Conservation (phyloP, 2,113 vertebrate species). For the Meriones unguiculatus region DNA sequence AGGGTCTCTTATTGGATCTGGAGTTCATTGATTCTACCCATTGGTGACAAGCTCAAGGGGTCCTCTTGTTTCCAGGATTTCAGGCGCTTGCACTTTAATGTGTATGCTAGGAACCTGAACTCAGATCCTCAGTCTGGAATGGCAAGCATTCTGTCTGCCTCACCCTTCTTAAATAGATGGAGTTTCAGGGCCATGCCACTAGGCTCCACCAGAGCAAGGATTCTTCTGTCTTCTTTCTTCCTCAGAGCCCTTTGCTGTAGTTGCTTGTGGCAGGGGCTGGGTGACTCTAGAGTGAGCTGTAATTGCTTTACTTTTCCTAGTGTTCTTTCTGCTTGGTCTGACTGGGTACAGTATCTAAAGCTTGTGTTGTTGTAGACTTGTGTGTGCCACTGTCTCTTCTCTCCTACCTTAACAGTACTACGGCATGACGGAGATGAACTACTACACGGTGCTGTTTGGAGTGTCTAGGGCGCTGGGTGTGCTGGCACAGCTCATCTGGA, state of each 20-base stretch:
- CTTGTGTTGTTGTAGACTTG: neutral
- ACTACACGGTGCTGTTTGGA: constrained; percentile 98
- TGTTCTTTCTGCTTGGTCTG: constrained; percentile 32
- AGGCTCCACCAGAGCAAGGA: neutral
- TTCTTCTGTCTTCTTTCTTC: accelerated
- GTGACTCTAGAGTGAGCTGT: neutral
- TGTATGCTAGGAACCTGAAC: neutral
- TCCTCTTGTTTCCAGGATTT: neutral
- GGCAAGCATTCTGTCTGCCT: neutral
- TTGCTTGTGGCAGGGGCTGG: neutral
- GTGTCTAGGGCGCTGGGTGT: constrained; percentile 96
- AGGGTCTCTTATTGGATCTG: neutral
- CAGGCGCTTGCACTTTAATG: neutral
- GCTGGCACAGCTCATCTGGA: constrained; percentile 97
- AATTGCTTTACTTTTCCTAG: neutral
- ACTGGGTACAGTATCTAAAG: neutral
- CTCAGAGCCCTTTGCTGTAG: neutral
- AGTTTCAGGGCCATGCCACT: neutral
- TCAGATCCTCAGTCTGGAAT: neutral
- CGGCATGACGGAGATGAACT: constrained; percentile 98
- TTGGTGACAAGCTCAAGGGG: neutral
- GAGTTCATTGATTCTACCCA: neutral
- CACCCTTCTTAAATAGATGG: neutral
- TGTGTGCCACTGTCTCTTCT: neutral
- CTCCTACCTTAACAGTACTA: constrained; percentile 90